Conservation (phyloP, 2,113 vertebrate genomes). For the Lamprotornis superbus region DNA sequence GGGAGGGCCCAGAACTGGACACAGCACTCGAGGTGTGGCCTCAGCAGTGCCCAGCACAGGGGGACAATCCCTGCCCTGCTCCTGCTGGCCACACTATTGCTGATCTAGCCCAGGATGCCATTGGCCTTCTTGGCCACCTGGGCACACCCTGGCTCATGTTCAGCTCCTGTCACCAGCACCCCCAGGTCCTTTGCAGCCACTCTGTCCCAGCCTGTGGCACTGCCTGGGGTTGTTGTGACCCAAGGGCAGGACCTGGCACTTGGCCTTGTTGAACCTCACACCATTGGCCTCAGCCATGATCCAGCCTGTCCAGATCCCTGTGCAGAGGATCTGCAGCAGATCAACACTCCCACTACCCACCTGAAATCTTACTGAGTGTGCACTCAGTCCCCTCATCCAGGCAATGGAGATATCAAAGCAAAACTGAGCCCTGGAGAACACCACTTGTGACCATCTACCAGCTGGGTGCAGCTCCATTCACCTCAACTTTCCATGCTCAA, state of each 20-base stretch:
- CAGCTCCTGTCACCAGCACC: neutral
- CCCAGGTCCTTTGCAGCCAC: neutral
- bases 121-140: neutral
- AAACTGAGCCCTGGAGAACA: neutral
- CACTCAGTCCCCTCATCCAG: rapidly evolving
- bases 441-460: rapidly evolving
- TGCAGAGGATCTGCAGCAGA: no score
- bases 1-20: neutral
- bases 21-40: neutral
- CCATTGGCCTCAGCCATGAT: rapidly evolving
- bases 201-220: rapidly evolving
- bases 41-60: neutral
- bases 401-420: neutral
- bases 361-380: neutral
- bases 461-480: neutral
- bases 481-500: neutral
- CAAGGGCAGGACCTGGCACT: neutral
- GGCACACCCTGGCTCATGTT: neutral
- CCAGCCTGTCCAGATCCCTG: neutral
- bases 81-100: neutral
- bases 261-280: neutral
- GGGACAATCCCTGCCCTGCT: neutral
- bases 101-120: neutral
- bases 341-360: rapidly evolving
- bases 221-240: neutral